Conservation (phyloP, 2,888 invertebrate genomes). For the Xiphydria camelus region DNA sequence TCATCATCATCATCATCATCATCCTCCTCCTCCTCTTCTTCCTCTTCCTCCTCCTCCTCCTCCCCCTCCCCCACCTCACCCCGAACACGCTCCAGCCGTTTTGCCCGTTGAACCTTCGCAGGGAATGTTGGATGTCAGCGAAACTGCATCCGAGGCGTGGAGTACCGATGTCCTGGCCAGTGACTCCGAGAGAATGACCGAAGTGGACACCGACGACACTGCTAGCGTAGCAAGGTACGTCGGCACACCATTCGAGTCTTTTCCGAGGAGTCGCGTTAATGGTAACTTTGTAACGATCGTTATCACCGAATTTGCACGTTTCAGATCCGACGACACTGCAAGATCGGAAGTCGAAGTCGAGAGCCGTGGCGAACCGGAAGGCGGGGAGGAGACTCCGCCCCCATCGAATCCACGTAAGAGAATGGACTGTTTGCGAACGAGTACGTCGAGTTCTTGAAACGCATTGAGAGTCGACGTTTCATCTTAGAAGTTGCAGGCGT, state of each 20-base stretch:
- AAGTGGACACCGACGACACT: conserved; percentile 75
- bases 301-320: conserved; percentile 9
- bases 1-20: too few species aligned
- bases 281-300: too few species aligned
- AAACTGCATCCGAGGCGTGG: conserved; percentile 97
- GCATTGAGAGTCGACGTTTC: not conserved
- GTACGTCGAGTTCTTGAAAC: not conserved
- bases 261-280: too few species aligned
- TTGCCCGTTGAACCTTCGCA: conserved; percentile 52
- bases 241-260: too few species aligned
- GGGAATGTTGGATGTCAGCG: conserved; percentile 74
- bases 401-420: conserved; percentile 43
- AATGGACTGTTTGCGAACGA: not conserved
- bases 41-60: conserved; percentile 24
- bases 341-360: conserved; percentile 62
- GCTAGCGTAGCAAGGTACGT: conserved; percentile 67
- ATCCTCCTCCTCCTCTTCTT: too few species aligned
- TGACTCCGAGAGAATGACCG: conserved; percentile 88
- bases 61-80: conserved; percentile 21
- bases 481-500: conserved; percentile 25
- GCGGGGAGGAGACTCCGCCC: conserved; percentile 56
- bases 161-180: conserved; percentile 94
- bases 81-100: conserved; percentile 56
- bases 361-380: conserved; percentile 57
- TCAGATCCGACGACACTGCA: conserved; percentile 76